Evolutionary conservation across 2,888 invertebrate genomes (phyloP).

Genomic region (Aricia artaxerxes): DNA sequence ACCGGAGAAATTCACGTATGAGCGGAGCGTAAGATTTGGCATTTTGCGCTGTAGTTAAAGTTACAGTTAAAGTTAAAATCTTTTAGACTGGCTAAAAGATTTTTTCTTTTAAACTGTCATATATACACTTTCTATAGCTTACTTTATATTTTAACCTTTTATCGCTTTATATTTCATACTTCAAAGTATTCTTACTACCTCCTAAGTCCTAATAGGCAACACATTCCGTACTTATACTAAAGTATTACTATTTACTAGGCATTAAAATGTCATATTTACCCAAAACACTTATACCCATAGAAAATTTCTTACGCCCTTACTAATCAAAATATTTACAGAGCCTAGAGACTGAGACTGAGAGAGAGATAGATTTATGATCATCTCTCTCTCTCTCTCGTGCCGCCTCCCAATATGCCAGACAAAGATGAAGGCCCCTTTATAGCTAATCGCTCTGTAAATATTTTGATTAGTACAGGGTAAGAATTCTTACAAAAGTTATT

Average conservation of each 20-base stretch:
- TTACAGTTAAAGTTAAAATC: too few relatives aligned
- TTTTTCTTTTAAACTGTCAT: background rate
- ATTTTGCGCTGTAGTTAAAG: too few relatives aligned
- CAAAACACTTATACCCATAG: background rate
- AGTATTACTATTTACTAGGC: conserved; percentile 5
- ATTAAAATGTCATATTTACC: background rate
- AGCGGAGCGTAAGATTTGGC: too few relatives aligned
- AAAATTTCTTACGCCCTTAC: background rate
- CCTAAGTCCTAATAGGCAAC: too few relatives aligned
- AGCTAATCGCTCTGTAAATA: too few relatives aligned
- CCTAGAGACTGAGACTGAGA: background rate
- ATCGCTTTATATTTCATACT: background rate
- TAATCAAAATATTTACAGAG: conserved; percentile 7
- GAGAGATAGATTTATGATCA: too few relatives aligned
- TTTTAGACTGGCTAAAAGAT: too few relatives aligned
- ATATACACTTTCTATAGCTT: background rate
- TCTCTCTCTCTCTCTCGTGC: too few relatives aligned
- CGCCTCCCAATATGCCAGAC: too few relatives aligned
- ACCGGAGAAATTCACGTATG: too few relatives aligned
- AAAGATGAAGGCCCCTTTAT: too few relatives aligned
- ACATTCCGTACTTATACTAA: conserved; percentile 25
- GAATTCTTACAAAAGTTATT: background rate
- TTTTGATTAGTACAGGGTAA: too few relatives aligned
- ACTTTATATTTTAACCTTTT: background rate
- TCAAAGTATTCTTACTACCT: conserved; percentile 8